Conservation (phyloP, 1,140 invertebrate species). For the Schlechtendalia chinensis region DNA sequence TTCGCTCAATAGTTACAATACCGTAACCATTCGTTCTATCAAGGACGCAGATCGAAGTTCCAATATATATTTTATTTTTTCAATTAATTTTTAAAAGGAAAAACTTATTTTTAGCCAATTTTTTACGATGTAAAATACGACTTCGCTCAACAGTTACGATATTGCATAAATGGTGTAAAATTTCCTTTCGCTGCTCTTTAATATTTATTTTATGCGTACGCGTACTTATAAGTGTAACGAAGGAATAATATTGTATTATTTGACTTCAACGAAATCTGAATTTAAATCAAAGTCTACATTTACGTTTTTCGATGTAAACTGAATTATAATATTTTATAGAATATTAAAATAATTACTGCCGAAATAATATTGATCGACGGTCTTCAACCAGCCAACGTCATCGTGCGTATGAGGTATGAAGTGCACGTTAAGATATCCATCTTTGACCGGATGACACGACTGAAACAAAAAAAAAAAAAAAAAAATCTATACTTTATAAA, state of each 20-base stretch:
- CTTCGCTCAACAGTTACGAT: too few relatives aligned
- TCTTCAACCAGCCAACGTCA: slow-evolving; percentile 84
- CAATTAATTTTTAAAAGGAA: too few relatives aligned
- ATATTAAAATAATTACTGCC: slow-evolving; percentile 61
- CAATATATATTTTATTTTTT: too few relatives aligned
- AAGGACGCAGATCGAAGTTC: too few relatives aligned
- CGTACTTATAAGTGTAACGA: too few relatives aligned
- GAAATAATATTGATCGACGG: slow-evolving; percentile 80
- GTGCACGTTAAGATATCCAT: slow-evolving; percentile 68
- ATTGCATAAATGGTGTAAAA: too few relatives aligned
- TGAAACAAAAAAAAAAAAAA: slow-evolving; percentile 34
- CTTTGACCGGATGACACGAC: slow-evolving; percentile 51
- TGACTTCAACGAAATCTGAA: neutral
- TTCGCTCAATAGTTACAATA: too few relatives aligned
- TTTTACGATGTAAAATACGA: too few relatives aligned
- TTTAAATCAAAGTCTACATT: neutral
- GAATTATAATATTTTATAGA: neutral
- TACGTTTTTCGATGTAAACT: neutral
- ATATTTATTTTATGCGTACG: too few relatives aligned
- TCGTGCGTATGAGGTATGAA: slow-evolving; percentile 68
- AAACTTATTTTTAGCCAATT: too few relatives aligned
- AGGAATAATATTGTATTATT: neutral
- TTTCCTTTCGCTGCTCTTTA: too few relatives aligned
- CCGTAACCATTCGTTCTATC: too few relatives aligned
- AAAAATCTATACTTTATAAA: neutral